These are phyloP conservation scores for Papilio polytes DNA, from an alignment of 1,140 invertebrate species.

Conservation along the genomic window DNA sequence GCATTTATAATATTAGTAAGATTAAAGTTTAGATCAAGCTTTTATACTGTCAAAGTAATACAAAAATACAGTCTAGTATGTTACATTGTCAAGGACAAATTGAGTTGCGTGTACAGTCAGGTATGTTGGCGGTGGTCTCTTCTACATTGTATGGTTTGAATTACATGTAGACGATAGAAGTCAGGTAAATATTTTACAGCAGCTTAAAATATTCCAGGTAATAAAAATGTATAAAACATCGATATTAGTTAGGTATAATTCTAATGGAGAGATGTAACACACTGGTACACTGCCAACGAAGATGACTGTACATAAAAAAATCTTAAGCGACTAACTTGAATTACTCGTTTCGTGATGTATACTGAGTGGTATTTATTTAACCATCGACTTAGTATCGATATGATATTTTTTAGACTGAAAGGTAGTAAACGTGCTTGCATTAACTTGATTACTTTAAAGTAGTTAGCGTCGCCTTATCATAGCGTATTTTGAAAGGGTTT, in stretches of 20 bases:
- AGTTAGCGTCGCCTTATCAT: neutral
- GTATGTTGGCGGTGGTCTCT: neutral
- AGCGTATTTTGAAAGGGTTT: neutral
- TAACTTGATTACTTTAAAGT: neutral
- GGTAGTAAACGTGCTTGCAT: neutral
- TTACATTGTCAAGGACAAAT: neutral
- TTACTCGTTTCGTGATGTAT: neutral
- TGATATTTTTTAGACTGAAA: neutral
- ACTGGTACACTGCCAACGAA: neutral
- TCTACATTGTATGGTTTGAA: neutral
- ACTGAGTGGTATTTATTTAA: neutral
- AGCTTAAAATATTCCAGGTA: too few relatives aligned
- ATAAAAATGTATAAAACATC: too few relatives aligned
- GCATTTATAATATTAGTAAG: too few relatives aligned
- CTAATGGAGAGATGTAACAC: neutral
- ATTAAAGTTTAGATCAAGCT: neutral
- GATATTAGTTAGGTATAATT: too few relatives aligned
- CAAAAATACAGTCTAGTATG: neutral
- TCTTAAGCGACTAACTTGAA: slow-evolving; percentile 12
- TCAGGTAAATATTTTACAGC: too few relatives aligned
- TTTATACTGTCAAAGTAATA: slow-evolving; percentile 7
- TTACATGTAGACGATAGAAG: too few relatives aligned
- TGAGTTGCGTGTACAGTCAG: neutral
- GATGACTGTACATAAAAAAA: neutral
- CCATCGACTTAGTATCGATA: neutral